These are phyloP conservation scores for Tauraco hartlaubi DNA, from an alignment of 2,797 vertebrate species.

Conservation along the genomic window DNA sequence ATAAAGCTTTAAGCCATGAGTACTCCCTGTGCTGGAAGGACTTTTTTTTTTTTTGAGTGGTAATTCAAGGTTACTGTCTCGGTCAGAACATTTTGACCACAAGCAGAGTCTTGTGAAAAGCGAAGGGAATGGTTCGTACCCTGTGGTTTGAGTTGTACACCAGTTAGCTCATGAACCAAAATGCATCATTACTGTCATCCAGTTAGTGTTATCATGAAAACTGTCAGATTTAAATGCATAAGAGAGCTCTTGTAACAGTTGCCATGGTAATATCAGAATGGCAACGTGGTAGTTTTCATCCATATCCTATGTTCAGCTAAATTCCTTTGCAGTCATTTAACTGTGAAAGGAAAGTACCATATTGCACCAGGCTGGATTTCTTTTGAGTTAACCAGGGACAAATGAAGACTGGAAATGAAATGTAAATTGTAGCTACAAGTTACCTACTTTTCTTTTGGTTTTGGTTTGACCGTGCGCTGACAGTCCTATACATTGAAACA, in stretches of 20 bases:
- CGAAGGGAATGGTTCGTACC: background rate
- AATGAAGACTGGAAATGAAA: background rate
- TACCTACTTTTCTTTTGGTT: background rate
- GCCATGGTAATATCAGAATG: slow-evolving; percentile 67
- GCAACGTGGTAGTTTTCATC: slow-evolving; percentile 48
- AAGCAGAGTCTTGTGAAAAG: background rate
- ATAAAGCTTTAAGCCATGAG: background rate
- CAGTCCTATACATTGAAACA: background rate
- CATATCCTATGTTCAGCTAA: slow-evolving; percentile 43
- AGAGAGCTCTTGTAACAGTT: slow-evolving; percentile 66
- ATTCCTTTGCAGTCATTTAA: slow-evolving; percentile 35
- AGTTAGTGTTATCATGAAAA: slow-evolving; percentile 49
- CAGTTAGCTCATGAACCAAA: slow-evolving; percentile 39
- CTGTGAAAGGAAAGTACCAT: background rate
- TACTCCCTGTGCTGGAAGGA: background rate
- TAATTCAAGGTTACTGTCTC: background rate
- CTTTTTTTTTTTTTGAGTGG: background rate
- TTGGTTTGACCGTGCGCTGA: background rate
- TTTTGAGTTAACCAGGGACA: background rate
- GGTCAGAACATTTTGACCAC: background rate
- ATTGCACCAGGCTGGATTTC: background rate
- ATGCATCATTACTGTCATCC: slow-evolving; percentile 40
- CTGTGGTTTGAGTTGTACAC: background rate
- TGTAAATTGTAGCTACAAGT: background rate
- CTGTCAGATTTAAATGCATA: slow-evolving; percentile 70